These are phyloP conservation scores for Montipora efflorescens DNA, from an alignment of 64 coral and sea anemone species.

Conservation along the genomic window DNA sequence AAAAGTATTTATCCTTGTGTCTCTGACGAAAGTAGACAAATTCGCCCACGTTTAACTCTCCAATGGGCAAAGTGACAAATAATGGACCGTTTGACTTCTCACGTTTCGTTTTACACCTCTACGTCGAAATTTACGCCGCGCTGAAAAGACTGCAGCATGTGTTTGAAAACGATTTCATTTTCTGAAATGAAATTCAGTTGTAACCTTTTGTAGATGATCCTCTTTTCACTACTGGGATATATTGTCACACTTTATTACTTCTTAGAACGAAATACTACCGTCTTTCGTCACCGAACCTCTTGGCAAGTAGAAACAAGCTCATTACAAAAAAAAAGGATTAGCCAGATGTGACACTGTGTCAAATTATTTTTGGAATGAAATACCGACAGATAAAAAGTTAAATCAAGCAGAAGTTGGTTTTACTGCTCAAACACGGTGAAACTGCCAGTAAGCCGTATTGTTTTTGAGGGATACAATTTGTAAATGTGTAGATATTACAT, in stretches of 20 bases:
- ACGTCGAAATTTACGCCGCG: not conserved
- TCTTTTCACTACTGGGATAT: not conserved
- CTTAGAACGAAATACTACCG: not conserved
- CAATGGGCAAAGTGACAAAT: not conserved
- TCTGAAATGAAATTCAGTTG: constrained; percentile 10
- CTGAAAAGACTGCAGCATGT: not conserved
- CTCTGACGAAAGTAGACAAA: not conserved
- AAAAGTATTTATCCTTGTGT: not conserved
- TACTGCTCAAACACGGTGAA: not conserved
- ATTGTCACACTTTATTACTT: constrained; percentile 5
- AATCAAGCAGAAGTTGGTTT: not conserved
- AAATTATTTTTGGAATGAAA: not conserved
- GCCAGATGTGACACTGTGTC: not conserved
- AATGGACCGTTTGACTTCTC: not conserved
- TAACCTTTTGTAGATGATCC: not conserved
- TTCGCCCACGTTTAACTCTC: not conserved
- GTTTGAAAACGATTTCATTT: not conserved
- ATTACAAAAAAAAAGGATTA: not conserved
- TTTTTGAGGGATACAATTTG: not conserved
- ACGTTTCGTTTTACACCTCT: not conserved
- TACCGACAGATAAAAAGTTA: not conserved
- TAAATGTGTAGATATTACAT: not conserved
- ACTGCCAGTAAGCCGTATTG: too few relatives aligned
- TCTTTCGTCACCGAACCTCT: constrained; percentile 14
- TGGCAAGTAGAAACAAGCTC: constrained; percentile 23